A percentile compares a stretch with the other conserved stretches of the same genome.
Evolutionary conservation across 2,113 vertebrate genomes (phyloP).

Genomic region (Saccopteryx bilineata): DNA sequence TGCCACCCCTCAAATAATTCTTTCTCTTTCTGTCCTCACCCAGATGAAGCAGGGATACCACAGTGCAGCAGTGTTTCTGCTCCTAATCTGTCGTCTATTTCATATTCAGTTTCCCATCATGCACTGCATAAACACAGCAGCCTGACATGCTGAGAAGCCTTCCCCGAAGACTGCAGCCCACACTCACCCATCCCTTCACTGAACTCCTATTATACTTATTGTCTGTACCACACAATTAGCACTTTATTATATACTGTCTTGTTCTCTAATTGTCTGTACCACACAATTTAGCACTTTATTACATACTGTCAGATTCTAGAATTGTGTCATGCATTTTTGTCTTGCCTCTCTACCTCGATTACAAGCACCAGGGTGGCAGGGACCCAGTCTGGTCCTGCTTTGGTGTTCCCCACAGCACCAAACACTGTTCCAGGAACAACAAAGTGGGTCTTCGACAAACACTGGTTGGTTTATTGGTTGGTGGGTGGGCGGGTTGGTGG

Average conservation of each 20-base stretch:
- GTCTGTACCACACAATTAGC: slow-evolving; percentile 83
- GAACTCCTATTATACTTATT: slow-evolving; percentile 82
- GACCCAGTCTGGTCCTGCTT: slow-evolving; percentile 8
- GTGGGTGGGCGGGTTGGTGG: not conserved
- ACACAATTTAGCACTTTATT: slow-evolving; percentile 82
- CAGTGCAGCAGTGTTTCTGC: not conserved
- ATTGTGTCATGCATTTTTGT: slow-evolving; percentile 78
- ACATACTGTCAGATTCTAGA: slow-evolving; percentile 81
- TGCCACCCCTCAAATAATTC: slow-evolving; percentile 25
- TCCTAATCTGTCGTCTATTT: slow-evolving; percentile 56
- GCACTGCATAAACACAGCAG: slow-evolving; percentile 56
- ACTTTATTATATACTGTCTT: slow-evolving; percentile 83
- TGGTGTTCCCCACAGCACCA: not conserved
- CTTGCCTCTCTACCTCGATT: slow-evolving; percentile 64
- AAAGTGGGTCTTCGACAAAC: not conserved
- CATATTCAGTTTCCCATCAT: slow-evolving; percentile 71
- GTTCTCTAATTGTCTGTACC: slow-evolving; percentile 82
- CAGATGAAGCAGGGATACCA: not conserved
- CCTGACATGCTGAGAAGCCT: slow-evolving; percentile 77
- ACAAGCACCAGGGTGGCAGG: slow-evolving; percentile 36
- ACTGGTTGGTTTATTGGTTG: not conserved
- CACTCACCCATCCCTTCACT: slow-evolving; percentile 78
- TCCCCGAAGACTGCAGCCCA: slow-evolving; percentile 80
- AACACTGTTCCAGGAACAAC: not conserved
- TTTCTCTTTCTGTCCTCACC: slow-evolving; percentile 18